A percentile compares a stretch with the other conserved stretches of the same genome.
These are phyloP conservation scores for Exocentrus adspersus DNA, from an alignment of 2,888 invertebrate species.

Conservation along the genomic window DNA sequence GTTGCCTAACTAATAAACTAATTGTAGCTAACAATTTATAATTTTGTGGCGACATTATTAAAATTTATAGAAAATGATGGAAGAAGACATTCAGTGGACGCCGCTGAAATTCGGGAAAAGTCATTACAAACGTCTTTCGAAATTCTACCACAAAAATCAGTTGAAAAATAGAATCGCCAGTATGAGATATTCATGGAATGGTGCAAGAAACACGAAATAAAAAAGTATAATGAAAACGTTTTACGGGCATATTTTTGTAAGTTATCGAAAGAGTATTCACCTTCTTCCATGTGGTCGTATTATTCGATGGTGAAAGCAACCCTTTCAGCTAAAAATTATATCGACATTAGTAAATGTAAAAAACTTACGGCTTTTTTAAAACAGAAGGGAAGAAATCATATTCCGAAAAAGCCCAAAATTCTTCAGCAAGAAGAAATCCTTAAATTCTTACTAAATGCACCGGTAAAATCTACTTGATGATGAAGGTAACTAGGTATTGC, in stretches of 20 bases:
- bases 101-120: background rate
- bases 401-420: slow-evolving; percentile 20
- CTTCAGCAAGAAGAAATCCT: slow-evolving; percentile 6
- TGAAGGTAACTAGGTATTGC: slow-evolving; percentile 10
- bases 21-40: background rate
- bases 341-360: slow-evolving; percentile 21
- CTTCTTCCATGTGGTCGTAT: slow-evolving; percentile 22
- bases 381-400: slow-evolving; percentile 21
- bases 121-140: background rate
- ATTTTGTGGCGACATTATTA: too few species aligned
- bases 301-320: slow-evolving; percentile 29
- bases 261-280: slow-evolving; percentile 16
- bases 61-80: too few species aligned
- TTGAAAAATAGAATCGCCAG: background rate
- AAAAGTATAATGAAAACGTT: slow-evolving; percentile 5
- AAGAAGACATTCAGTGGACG: background rate
- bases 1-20: background rate
- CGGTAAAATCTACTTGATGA: slow-evolving; percentile 14
- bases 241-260: slow-evolving; percentile 19
- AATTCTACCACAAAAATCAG: background rate
- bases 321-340: slow-evolving; percentile 17
- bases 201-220: slow-evolving; percentile 9
- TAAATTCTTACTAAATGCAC: slow-evolving; percentile 12
- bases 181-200: slow-evolving; percentile 6
- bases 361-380: slow-evolving; percentile 28